A percentile compares a stretch with the other conserved stretches of the same genome.
Evolutionary conservation across 2,113 vertebrate species (phyloP).

Genomic region (Datnioides undecimradiatus): DNA sequence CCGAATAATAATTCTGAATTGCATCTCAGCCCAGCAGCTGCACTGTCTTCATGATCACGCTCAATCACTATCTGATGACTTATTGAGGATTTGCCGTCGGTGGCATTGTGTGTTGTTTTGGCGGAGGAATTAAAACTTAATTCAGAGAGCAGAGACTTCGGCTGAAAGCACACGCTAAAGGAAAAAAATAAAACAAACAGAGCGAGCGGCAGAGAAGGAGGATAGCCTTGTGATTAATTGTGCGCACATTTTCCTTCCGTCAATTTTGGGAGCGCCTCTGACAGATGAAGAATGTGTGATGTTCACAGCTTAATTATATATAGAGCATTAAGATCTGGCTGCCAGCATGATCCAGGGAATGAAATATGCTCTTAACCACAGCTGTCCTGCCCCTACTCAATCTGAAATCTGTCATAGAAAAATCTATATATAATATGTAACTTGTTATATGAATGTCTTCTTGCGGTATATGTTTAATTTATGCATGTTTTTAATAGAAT

Average conservation of each 20-base stretch:
- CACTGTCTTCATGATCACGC: conserved; percentile 52
- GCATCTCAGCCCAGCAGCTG: conserved; percentile 41
- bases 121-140: conserved; percentile 54
- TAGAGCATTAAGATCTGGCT: conserved; percentile 47
- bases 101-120: conserved; percentile 36
- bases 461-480: not conserved
- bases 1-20: conserved; percentile 27
- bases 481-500: too few species aligned
- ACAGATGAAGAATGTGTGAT: conserved; percentile 69
- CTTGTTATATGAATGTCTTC: not conserved
- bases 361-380: conserved; percentile 45
- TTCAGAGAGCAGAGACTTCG: conserved; percentile 35
- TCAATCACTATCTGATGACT: conserved; percentile 59
- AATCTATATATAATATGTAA: conserved; percentile 21
- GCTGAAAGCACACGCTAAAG: conserved; percentile 31
- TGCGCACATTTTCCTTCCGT: conserved; percentile 57
- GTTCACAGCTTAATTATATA: conserved; percentile 68
- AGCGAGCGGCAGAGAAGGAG: conserved; percentile 34
- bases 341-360: conserved; percentile 39
- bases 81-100: conserved; percentile 30
- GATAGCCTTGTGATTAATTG: conserved; percentile 67
- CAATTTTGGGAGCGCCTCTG: conserved; percentile 53
- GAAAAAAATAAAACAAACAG: conserved; percentile 55
- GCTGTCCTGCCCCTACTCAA: conserved; percentile 32
- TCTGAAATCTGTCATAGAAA: conserved; percentile 30